These are phyloP conservation scores for Propithecus perrieri DNA, from an alignment of 2,797 vertebrate species.

Conservation along the genomic window DNA sequence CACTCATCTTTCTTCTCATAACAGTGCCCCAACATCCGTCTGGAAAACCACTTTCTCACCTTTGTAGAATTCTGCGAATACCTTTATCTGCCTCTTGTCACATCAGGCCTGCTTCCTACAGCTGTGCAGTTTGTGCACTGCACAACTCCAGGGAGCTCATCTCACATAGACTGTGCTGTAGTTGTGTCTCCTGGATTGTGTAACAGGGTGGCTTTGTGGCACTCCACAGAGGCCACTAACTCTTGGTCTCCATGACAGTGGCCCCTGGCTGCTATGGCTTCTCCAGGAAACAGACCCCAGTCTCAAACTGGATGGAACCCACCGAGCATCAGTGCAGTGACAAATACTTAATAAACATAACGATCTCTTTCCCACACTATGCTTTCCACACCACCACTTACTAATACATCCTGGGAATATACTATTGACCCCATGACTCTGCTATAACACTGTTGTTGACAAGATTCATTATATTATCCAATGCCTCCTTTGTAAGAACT, in stretches of 20 bases:
- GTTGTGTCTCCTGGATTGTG: neutral
- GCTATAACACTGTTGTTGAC: neutral
- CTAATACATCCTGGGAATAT: neutral
- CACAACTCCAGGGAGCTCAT: neutral
- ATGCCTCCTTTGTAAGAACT: neutral
- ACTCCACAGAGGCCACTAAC: slow-evolving; percentile 58
- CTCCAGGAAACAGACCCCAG: neutral
- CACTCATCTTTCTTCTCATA: neutral
- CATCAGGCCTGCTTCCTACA: slow-evolving; percentile 34
- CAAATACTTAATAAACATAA: neutral
- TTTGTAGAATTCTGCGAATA: neutral
- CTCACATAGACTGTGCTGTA: neutral
- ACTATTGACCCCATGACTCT: neutral
- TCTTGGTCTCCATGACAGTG: slow-evolving; percentile 45
- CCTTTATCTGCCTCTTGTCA: neutral
- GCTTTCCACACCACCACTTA: neutral
- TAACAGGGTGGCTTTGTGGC: slow-evolving; percentile 55
- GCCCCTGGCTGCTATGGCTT: slow-evolving; percentile 2
- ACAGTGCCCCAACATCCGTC: neutral
- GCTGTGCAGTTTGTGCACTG: neutral
- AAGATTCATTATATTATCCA: neutral
- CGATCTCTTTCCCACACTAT: neutral
- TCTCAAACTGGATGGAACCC: neutral
- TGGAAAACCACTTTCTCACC: too few species aligned
- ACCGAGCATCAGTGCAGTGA: neutral